Percentiles rank a stretch among this genome's conserved stretches.
These are phyloP conservation scores for Crocuta crocuta DNA, from an alignment of 2,113 vertebrate genomes.

Conservation along the genomic window DNA sequence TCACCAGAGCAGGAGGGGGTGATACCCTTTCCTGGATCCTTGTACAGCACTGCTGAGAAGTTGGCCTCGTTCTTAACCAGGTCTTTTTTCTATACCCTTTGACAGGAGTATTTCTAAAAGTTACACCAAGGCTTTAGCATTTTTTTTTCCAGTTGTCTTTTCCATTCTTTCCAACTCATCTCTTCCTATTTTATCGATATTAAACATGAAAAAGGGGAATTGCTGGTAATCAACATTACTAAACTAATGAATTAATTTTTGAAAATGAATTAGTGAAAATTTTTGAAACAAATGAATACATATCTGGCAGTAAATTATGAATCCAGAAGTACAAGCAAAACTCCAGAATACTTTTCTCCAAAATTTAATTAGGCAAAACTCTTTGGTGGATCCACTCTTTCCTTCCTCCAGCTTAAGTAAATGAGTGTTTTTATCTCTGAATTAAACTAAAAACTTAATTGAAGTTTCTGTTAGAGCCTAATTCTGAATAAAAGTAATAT, in stretches of 20 bases:
- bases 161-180: not conserved
- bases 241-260: slow-evolving; percentile 38
- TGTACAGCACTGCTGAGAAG: not conserved
- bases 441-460: slow-evolving; percentile 27
- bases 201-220: not conserved
- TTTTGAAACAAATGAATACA: not conserved
- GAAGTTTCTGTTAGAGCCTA: not conserved
- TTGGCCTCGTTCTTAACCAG: not conserved
- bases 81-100: not conserved
- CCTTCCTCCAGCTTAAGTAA: slow-evolving; percentile 21
- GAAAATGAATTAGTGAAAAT: slow-evolving; percentile 12
- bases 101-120: not conserved
- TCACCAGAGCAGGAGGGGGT: not conserved
- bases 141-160: not conserved
- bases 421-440: slow-evolving; percentile 49
- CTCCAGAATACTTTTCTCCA: not conserved
- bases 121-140: not conserved
- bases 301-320: slow-evolving; percentile 37
- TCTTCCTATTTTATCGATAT: not conserved
- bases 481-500: not conserved
- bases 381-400: not conserved
- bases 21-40: not conserved
- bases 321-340: slow-evolving; percentile 17
- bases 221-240: slow-evolving; percentile 38
- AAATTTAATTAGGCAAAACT: not conserved